Base-by-base conservation (phyloP, 2,888 invertebrate genomes). In the Lissonota sp. region DNA sequence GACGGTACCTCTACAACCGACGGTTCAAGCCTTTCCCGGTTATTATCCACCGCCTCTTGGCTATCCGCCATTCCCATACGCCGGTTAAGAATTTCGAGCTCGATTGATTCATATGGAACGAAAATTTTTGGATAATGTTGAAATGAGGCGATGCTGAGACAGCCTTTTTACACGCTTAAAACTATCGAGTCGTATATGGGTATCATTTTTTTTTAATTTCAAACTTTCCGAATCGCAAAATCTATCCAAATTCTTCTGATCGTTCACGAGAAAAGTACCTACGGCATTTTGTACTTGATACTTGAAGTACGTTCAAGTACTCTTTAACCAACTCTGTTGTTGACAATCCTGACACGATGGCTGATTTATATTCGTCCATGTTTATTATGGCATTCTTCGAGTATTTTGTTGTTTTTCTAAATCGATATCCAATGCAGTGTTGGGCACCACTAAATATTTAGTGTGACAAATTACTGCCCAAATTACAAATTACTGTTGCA, bases 61-160 rank as follows among this genome's bases (percentile, higher is more conserved):
- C 2, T 97, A 95, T 90, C 95, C 96, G 16, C 95, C 95, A 16
- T 97, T 94, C 91, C 96, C 96, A 4, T 97, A 94, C 90, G 95
- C 97, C 85, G 96, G 97, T 90, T 95, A 95, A 39, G 37, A 14
- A 44, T 71, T 74, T 7, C 26, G 6, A 44, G 49, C 55, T 12
- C 53, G 14, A 44, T 4, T 46, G n/a, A 49, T 39, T 55, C 16
- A 10, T n/a, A n/a, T 42, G 40, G 60, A 46, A 64, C 51, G 10
- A 66, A 60, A 74, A 58, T 63, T 16, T 37, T 62, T 14, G 42
- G 46, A 14, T 16, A n/a, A 16, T 64, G 26, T 16, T 7, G 14
- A 44, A 10, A 39, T 42, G 37, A 51, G 70, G 63, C 64, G 64
- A 57, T 51, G 46, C 49, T 14, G 14, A n/a, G 55, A 26, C 6